Base-by-base conservation (phyloP, 1,140 invertebrate genomes). In the Trinorchestia longiramus region DNA sequence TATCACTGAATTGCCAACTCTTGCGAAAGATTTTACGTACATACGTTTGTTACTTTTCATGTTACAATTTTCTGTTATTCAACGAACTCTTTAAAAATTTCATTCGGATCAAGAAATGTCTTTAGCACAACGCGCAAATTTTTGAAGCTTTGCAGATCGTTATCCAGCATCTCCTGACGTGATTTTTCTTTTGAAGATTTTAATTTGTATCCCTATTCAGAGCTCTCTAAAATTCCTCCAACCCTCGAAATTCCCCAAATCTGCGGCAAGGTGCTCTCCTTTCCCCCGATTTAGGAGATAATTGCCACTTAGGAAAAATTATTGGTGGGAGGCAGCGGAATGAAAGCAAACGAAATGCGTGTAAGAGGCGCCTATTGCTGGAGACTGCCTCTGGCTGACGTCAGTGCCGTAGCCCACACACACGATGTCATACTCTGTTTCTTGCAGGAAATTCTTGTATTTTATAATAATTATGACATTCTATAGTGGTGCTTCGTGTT, bases 271-370 rank as follows among this genome's bases (percentile, higher is more conserved):
- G 43, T 47, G 92, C 43, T n/a, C 92, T 43, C 43, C 92, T 19
- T 6, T 47, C 43, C 36, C 44, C 41, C 92, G 92, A 94, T 94
- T 94, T 94, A 94, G 92, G 92, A 94, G 92, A 94, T 94, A 94
- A 94, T 94, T 94, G 92, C 92, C 92, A 94, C 92, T 94, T 94
- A 94, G 43, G 92, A 43, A 94, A 94, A 94, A 94, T 94, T 94
- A 94, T 94, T 94, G 92, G 92, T 28, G 40, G 41, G 41, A 43
- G 92, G 41, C 44, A 47, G 92, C 92, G 8, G 92, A 94, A 94
- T 94, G 43, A 94, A 94, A 94, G 92, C 92, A 6, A 94, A 91
- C 45, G 43, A 47, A 94, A 94, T 94, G 43, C 44, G 43, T 94
- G 92, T 94, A 94, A 44, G 44, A 19, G 40, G 43, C 44, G 43